phyloP scores from a whole-genome alignment of 2,797 vertebrate species.

The Silurus lanzhouensis region DNA sequence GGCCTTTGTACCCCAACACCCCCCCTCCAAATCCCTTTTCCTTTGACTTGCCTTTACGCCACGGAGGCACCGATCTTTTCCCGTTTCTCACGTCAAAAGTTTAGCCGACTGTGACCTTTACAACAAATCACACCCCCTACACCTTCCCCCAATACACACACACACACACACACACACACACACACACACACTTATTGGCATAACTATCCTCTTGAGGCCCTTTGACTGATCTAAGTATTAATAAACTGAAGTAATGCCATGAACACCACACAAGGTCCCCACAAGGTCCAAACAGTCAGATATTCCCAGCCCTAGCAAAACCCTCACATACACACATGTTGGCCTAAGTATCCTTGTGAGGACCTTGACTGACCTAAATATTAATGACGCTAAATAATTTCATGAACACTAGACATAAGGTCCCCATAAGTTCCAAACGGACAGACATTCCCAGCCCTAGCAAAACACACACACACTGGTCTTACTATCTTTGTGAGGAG shows the following conservation, averaged over 20 bases:
- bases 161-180: background rate
- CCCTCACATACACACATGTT: no score
- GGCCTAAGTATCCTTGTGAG: no score
- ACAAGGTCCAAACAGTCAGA: background rate
- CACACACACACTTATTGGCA: background rate
- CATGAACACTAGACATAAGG: no score
- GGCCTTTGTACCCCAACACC: background rate
- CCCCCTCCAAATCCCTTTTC: background rate
- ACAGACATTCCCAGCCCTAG: no score
- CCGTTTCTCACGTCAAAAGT: constrained; percentile 14
- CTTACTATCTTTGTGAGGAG: no score
- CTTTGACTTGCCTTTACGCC: background rate
- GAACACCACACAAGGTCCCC: background rate
- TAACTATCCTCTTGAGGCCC: background rate
- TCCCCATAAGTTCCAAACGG: no score
- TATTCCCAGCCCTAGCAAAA: background rate
- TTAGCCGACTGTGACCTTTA: background rate
- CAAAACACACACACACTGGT: background rate
- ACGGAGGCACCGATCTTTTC: background rate
- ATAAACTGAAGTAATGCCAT: background rate
- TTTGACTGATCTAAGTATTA: background rate
- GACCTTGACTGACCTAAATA: no score
- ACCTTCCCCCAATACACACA: background rate
- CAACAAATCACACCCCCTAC: no score
- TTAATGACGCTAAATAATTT: no score